Conservation (phyloP, 2,797 vertebrate species). For the Sebastes iracundus region DNA sequence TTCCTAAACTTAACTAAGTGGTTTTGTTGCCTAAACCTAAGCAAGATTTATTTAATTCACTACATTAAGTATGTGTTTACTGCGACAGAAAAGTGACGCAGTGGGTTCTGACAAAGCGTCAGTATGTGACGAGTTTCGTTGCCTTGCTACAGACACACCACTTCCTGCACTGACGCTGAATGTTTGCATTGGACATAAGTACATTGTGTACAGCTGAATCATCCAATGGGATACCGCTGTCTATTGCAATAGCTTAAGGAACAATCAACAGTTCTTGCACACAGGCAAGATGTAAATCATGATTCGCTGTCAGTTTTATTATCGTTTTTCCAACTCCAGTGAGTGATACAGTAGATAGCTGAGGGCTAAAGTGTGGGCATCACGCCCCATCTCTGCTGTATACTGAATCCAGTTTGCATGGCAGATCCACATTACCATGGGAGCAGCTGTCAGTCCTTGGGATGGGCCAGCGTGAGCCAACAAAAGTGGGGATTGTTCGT, state of each 20-base stretch:
- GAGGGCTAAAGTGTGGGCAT: background rate
- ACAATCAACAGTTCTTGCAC: background rate
- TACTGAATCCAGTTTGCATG: constrained; percentile 44
- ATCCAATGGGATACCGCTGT: background rate
- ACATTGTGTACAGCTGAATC: background rate
- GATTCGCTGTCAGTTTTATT: background rate
- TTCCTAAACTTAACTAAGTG: too few species aligned
- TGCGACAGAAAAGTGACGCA: too few species aligned
- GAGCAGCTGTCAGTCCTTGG: constrained; percentile 63
- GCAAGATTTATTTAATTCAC: too few species aligned
- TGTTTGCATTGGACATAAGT: background rate
- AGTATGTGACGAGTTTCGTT: background rate
- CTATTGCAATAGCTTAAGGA: background rate
- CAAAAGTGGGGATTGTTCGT: constrained; percentile 81
- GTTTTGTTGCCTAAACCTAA: too few species aligned
- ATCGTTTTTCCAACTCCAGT: background rate
- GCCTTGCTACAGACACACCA: background rate
- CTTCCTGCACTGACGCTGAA: background rate
- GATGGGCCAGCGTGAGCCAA: constrained; percentile 67
- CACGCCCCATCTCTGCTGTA: constrained; percentile 24
- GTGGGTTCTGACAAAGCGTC: too few species aligned
- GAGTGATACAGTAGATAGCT: background rate
- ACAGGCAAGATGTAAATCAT: background rate
- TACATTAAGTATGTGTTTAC: too few species aligned
- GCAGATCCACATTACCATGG: constrained; percentile 63